phyloP scores from a whole-genome alignment of 2,888 invertebrate genomes.

The Pristionchus mayeri region DNA sequence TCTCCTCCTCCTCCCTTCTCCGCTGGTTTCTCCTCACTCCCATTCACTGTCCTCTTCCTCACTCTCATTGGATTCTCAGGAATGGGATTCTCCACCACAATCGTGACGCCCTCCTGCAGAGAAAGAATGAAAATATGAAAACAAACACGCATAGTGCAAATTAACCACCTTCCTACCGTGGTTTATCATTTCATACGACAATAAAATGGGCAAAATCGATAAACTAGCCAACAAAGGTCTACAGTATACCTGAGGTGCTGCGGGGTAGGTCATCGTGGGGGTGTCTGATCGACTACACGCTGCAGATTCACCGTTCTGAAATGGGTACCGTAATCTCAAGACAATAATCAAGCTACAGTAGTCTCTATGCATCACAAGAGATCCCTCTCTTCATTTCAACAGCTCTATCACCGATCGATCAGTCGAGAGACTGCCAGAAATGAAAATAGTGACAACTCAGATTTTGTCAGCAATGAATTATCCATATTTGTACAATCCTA shows the following conservation, averaged over 20 bases:
- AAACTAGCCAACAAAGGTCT: background rate
- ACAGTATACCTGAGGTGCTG: conserved; percentile 8
- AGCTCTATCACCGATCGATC: background rate
- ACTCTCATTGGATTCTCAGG: conserved; percentile 31
- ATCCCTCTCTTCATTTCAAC: background rate
- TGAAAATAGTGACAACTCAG: background rate
- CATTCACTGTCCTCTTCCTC: conserved; percentile 6
- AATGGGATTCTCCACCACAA: background rate
- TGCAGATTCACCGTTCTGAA: background rate
- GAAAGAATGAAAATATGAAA: no score
- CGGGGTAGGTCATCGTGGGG: background rate
- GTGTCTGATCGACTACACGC: background rate
- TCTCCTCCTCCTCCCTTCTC: conserved; percentile 8
- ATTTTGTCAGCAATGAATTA: background rate
- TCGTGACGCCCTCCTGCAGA: background rate
- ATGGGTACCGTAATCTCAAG: background rate
- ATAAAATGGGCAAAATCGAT: no score
- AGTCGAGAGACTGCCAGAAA: background rate
- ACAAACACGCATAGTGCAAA: no score
- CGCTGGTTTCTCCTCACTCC: background rate
- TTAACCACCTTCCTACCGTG: no score
- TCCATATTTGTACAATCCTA: background rate
- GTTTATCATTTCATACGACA: no score
- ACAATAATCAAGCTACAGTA: background rate
- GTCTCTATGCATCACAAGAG: background rate